A percentile compares a stretch with the other conserved stretches of the same genome.
These are phyloP conservation scores for Nothocercus julius DNA, from an alignment of 2,113 vertebrate species.

Conservation along the genomic window DNA sequence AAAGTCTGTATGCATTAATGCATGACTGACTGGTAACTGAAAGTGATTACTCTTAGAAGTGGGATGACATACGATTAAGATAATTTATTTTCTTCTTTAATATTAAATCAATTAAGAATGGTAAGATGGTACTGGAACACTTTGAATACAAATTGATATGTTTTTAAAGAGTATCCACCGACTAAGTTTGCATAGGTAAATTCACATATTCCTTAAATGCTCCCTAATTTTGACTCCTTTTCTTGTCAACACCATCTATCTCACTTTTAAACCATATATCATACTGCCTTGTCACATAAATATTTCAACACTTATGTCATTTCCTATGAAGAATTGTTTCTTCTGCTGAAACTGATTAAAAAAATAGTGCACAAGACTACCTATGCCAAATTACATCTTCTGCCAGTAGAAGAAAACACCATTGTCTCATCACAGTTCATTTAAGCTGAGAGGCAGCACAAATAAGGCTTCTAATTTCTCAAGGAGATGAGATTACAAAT, in stretches of 20 bases:
- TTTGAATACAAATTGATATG: background rate
- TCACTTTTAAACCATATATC: background rate
- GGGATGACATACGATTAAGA: background rate
- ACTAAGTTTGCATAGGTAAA: background rate
- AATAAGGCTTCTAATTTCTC: slow-evolving; percentile 18
- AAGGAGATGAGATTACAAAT: background rate
- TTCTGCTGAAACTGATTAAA: background rate
- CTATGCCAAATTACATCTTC: background rate
- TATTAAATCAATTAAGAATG: background rate
- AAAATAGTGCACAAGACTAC: background rate
- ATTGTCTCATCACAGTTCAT: background rate
- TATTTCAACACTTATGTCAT: background rate
- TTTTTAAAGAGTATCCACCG: background rate
- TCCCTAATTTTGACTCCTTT: background rate
- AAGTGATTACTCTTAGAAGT: background rate
- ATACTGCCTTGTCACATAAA: background rate
- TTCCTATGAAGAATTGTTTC: background rate
- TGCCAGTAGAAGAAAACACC: slow-evolving; percentile 4
- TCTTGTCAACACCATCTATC: background rate
- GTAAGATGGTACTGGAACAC: background rate
- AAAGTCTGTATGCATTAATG: background rate
- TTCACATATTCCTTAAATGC: background rate
- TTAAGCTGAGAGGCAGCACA: slow-evolving; percentile 8
- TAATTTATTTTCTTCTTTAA: slow-evolving; percentile 24
- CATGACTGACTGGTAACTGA: background rate